phyloP scores from a whole-genome alignment of 2,113 vertebrate genomes.

The Forbesichthys agassizii region DNA sequence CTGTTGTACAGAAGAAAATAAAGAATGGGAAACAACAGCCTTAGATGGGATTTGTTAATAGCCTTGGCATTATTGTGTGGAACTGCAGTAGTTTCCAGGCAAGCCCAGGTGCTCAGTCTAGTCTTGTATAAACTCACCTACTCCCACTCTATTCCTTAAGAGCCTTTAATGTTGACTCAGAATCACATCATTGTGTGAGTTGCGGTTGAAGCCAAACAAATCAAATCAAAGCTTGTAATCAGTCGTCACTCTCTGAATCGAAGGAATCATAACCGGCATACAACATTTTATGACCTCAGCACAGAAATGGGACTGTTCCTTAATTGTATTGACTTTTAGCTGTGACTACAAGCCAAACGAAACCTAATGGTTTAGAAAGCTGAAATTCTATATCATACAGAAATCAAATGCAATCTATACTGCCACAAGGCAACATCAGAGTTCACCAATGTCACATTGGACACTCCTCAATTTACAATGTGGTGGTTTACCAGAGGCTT shows the following conservation, averaged over 20 bases:
- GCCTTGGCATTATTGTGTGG: slow-evolving; percentile 26
- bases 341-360: slow-evolving; percentile 21
- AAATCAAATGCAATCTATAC: too few relatives aligned
- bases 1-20: slow-evolving; percentile 54
- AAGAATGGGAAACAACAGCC: slow-evolving; percentile 54
- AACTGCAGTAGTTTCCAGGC: slow-evolving; percentile 28
- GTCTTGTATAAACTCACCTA: slow-evolving; percentile 13
- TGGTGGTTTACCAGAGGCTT: too few relatives aligned
- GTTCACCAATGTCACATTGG: too few relatives aligned
- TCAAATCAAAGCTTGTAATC: slow-evolving; percentile 7
- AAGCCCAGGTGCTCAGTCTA: slow-evolving; percentile 31
- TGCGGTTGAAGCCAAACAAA: slow-evolving; percentile 12
- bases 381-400: slow-evolving; percentile 1
- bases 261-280: slow-evolving; percentile 30
- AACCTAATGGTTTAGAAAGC: slow-evolving; percentile 21
- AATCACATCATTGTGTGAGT: slow-evolving; percentile 9
- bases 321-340: slow-evolving; percentile 29
- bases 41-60: slow-evolving; percentile 2
- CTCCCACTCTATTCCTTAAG: slow-evolving; percentile 29
- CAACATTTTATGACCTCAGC: slow-evolving; percentile 15
- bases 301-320: slow-evolving; percentile 26
- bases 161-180: slow-evolving; percentile 19
- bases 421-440: too few relatives aligned
- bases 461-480: too few relatives aligned
- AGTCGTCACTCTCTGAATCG: slow-evolving; percentile 8